Conservation (phyloP, 2,888 invertebrate species). For the Dione juno region DNA sequence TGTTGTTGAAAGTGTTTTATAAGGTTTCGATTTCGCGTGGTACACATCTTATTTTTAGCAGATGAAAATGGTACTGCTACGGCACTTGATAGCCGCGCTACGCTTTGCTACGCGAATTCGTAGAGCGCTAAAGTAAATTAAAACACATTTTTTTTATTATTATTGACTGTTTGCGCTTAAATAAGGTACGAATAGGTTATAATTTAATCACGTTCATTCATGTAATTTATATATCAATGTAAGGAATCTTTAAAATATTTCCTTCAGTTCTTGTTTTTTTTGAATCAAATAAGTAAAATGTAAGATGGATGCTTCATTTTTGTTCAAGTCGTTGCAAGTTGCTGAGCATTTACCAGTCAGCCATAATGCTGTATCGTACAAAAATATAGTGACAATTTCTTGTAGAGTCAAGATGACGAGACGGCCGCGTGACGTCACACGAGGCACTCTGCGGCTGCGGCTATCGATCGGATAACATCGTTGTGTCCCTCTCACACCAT, state of each 20-base stretch:
- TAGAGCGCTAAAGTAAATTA: slow-evolving; percentile 32
- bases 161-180: slow-evolving; percentile 11
- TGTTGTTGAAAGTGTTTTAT: not conserved
- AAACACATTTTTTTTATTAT: slow-evolving; percentile 11
- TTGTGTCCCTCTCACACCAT: slow-evolving; percentile 68
- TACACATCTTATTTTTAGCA: slow-evolving; percentile 41
- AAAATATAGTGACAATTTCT: slow-evolving; percentile 79
- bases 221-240: not conserved
- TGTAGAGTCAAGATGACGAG: slow-evolving; percentile 81
- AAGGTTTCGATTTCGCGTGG: slow-evolving; percentile 32
- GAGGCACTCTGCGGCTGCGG: slow-evolving; percentile 82
- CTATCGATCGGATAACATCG: slow-evolving; percentile 79
- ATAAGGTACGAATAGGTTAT: not conserved
- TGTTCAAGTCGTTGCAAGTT: slow-evolving; percentile 9
- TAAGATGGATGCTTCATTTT: not conserved
- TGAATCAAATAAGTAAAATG: not conserved
- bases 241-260: slow-evolving; percentile 3
- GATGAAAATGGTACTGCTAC: slow-evolving; percentile 38
- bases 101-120: slow-evolving; percentile 31
- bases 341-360: slow-evolving; percentile 23
- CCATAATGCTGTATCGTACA: slow-evolving; percentile 52
- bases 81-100: slow-evolving; percentile 33
- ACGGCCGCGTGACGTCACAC: slow-evolving; percentile 79
- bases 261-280: not conserved
- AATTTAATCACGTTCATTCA: slow-evolving; percentile 23